phyloP scores from a whole-genome alignment of 30 jellyfish, hydroid and myxozoan species.

The Mastigias papua region DNA sequence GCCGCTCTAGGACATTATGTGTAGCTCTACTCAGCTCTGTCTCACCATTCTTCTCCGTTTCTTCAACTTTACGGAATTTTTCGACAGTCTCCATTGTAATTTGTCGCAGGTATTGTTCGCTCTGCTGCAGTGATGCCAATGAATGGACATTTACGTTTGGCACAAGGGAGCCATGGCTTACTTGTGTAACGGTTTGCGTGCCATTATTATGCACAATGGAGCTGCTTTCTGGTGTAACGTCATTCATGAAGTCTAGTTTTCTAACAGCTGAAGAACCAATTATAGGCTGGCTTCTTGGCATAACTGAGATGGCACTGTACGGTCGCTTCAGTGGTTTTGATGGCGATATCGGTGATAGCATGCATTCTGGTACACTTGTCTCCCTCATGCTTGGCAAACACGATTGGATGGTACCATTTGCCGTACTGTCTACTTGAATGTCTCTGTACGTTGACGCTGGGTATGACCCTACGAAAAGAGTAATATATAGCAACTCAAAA shows the following conservation, averaged over 20 bases:
- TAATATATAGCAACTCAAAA: neutral
- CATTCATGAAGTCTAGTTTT: conserved; percentile 54
- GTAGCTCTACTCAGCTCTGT: conserved; percentile 87
- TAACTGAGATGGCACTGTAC: conserved; percentile 57
- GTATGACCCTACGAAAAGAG: conserved; percentile 21
- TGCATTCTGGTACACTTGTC: conserved; percentile 77
- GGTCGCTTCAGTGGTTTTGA: conserved; percentile 76
- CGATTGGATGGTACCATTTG: conserved; percentile 19
- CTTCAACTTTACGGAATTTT: conserved; percentile 37
- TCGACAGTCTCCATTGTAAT: conserved; percentile 43
- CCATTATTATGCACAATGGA: conserved; percentile 23
- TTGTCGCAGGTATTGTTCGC: conserved; percentile 68
- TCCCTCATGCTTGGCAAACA: conserved; percentile 51
- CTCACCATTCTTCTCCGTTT: conserved; percentile 60
- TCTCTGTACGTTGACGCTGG: conserved; percentile 65
- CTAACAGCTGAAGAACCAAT: conserved; percentile 60
- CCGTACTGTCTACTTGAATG: conserved; percentile 15
- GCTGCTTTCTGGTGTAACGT: conserved; percentile 13
- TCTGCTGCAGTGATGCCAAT: conserved; percentile 60
- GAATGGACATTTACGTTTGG: conserved; percentile 25
- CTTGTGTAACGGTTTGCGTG: conserved; percentile 45
- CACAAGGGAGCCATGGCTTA: conserved; percentile 30
- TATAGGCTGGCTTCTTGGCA: conserved; percentile 28
- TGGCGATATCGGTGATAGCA: conserved; percentile 79
- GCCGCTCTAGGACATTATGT: conserved; percentile 96